Evolutionary conservation across 2,888 invertebrate species (phyloP).

Genomic region (Leptopterna dolabrata): DNA sequence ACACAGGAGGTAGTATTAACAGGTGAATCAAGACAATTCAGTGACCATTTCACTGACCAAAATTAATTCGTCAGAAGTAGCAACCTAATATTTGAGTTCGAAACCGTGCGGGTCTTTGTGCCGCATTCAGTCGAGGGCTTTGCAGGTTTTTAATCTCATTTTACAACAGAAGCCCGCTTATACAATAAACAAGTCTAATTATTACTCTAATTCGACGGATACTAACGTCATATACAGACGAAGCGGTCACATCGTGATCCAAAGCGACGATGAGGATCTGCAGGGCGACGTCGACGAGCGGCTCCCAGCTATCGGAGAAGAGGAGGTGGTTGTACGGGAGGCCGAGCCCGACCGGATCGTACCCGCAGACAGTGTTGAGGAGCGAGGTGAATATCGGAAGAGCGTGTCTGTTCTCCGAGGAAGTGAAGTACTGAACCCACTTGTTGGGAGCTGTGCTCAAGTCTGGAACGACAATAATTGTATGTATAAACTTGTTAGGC

Average conservation of each 20-base stretch:
- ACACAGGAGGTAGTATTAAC: no score
- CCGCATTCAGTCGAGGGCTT: no score
- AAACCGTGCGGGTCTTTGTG: no score
- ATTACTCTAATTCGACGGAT: no score
- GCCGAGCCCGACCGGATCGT: slow-evolving; percentile 98
- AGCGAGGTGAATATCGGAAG: slow-evolving; percentile 97
- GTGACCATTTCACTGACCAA: no score
- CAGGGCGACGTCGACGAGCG: slow-evolving; percentile 91
- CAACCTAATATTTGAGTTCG: no score
- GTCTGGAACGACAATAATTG: slow-evolving; percentile 65
- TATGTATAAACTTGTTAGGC: neutral
- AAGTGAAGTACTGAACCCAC: slow-evolving; percentile 75
- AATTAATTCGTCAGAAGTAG: no score
- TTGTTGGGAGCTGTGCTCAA: slow-evolving; percentile 68
- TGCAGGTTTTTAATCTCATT: no score
- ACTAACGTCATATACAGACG: slow-evolving; percentile 74
- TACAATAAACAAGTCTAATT: no score
- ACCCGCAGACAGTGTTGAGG: slow-evolving; percentile 95
- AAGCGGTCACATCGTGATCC: slow-evolving; percentile 84
- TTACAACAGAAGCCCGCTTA: no score
- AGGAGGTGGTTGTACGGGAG: slow-evolving; percentile 97
- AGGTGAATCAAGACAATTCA: no score
- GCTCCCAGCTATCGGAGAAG: slow-evolving; percentile 92
- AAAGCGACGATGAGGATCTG: slow-evolving; percentile 95
- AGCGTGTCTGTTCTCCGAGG: slow-evolving; percentile 83